phyloP scores from a whole-genome alignment of 2,888 invertebrate species.

The Diarsia rubi region DNA sequence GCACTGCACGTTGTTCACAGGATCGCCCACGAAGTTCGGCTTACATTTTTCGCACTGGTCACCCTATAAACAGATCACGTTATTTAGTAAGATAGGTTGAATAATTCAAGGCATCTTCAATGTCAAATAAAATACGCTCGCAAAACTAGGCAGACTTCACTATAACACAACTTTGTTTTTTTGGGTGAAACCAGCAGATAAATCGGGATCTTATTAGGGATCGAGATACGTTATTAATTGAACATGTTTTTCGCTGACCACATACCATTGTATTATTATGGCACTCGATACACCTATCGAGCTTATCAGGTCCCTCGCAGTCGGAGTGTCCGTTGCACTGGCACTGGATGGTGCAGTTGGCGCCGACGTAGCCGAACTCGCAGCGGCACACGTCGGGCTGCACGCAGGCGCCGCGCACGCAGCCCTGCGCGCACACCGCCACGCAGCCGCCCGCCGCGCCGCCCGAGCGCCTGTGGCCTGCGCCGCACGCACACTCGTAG shows the following conservation, averaged over 20 bases:
- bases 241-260: too few relatives aligned
- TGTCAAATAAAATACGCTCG: background rate
- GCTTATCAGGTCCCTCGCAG: slow-evolving; percentile 96
- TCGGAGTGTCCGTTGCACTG: slow-evolving; percentile 98
- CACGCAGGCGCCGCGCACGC: slow-evolving; percentile 96
- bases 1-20: slow-evolving; percentile 96
- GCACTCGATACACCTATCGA: slow-evolving; percentile 95
- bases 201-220: too few relatives aligned
- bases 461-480: slow-evolving; percentile 82
- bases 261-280: slow-evolving; percentile 96
- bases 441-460: slow-evolving; percentile 91
- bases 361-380: slow-evolving; percentile 98
- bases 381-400: slow-evolving; percentile 96
- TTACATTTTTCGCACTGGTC: slow-evolving; percentile 97
- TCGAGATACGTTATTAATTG: too few relatives aligned
- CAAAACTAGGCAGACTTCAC: background rate
- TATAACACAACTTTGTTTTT: too few relatives aligned
- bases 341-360: slow-evolving; percentile 98
- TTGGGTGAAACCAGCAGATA: background rate
- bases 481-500: slow-evolving; percentile 96
- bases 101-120: background rate
- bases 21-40: slow-evolving; percentile 97
- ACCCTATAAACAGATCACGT: slow-evolving; percentile 90
- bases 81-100: background rate
- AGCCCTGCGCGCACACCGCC: slow-evolving; percentile 96